Evolutionary conservation across 2,113 vertebrate species (phyloP).

Genomic region (Azemiops feae): DNA sequence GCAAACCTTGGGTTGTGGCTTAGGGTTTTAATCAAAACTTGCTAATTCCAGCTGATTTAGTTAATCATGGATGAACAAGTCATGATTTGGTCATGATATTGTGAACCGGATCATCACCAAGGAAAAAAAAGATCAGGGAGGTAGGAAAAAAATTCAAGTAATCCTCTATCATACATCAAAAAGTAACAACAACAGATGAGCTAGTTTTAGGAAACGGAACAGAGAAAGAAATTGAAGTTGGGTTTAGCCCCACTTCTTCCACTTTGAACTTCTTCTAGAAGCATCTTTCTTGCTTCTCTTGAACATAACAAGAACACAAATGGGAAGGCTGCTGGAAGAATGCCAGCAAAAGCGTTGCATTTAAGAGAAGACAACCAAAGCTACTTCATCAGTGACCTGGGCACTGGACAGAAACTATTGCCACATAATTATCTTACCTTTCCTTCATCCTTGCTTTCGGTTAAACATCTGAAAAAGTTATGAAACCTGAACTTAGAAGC

Average conservation of each 20-base stretch:
- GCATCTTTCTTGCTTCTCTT: neutral
- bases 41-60: neutral
- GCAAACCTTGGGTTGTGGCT: neutral
- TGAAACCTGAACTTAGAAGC: constrained; percentile 5
- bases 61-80: neutral
- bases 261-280: neutral
- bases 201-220: neutral
- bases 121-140: neutral
- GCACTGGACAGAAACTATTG: constrained; percentile 30
- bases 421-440: constrained; percentile 26
- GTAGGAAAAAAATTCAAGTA: neutral
- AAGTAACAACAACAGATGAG: neutral
- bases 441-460: constrained; percentile 5
- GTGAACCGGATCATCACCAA: neutral
- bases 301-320: constrained; percentile 4
- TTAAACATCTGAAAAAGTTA: constrained; percentile 4
- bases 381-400: neutral
- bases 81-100: neutral
- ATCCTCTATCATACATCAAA: neutral
- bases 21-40: neutral
- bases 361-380: constrained; percentile 26
- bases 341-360: constrained; percentile 31
- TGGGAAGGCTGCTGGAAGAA: constrained; percentile 7
- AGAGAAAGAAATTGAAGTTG: neutral
- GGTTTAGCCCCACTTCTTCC: neutral